Percentiles rank a stretch among this genome's conserved stretches.
phyloP scores from a whole-genome alignment of 2,797 vertebrate species.

The Melopsittacus undulatus region DNA sequence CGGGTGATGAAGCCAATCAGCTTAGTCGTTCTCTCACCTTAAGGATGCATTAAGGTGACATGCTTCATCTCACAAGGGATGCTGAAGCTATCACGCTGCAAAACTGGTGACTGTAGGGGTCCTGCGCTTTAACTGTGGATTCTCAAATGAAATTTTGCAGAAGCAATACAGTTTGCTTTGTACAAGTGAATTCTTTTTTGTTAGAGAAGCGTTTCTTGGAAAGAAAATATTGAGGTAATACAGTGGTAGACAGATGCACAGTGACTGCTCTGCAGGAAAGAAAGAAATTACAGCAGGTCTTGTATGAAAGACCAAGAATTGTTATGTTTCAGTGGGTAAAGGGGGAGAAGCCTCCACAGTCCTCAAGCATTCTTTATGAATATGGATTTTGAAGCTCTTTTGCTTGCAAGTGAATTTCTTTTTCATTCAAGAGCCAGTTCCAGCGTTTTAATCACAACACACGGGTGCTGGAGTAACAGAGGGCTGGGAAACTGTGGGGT shows the following conservation, averaged over 20 bases:
- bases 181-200: constrained; percentile 49
- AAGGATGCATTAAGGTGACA: constrained; percentile 49
- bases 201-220: not conserved
- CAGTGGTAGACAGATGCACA: not conserved
- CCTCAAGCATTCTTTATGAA: constrained; percentile 21
- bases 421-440: not conserved
- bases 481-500: not conserved
- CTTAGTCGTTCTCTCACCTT: constrained; percentile 39
- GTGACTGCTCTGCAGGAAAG: constrained; percentile 36
- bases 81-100: constrained; percentile 38
- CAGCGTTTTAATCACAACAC: not conserved
- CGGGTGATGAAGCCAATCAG: constrained; percentile 45
- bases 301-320: not conserved
- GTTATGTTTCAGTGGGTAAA: constrained; percentile 21
- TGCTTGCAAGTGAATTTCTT: constrained; percentile 8
- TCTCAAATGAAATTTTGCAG: constrained; percentile 59
- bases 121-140: constrained; percentile 32
- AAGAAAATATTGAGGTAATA: constrained; percentile 45
- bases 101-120: constrained; percentile 49
- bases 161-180: constrained; percentile 32
- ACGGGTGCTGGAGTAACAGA: not conserved
- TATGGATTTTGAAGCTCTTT: constrained; percentile 46
- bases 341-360: not conserved
- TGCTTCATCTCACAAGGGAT: constrained; percentile 51
- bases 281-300: constrained; percentile 25